A percentile compares a stretch with the other conserved stretches of the same genome.
These are phyloP conservation scores for Caenorhabditis angaria DNA, from an alignment of 2,888 invertebrate genomes.

Conservation along the genomic window DNA sequence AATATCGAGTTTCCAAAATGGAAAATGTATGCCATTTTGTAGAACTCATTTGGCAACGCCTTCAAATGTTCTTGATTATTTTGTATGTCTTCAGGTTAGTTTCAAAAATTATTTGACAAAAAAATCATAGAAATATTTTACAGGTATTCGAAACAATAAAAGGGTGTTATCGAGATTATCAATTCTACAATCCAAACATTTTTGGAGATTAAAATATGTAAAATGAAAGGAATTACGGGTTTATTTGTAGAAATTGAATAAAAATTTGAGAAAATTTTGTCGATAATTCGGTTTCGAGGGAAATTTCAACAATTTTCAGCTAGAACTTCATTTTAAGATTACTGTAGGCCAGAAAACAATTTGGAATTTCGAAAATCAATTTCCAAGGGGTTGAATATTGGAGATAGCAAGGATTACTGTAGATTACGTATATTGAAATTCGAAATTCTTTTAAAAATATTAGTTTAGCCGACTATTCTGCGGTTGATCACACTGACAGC, in stretches of 20 bases:
- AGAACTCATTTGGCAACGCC: constrained; percentile 65
- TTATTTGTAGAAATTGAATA: neutral
- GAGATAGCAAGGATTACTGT: no score
- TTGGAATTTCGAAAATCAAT: no score
- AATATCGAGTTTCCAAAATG: constrained; percentile 57
- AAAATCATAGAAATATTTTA: neutral
- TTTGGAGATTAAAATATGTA: constrained; percentile 70
- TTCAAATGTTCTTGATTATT: constrained; percentile 66
- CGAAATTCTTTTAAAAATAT: no score
- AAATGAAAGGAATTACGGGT: no score
- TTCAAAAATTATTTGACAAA: neutral
- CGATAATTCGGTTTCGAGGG: no score
- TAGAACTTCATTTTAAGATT: neutral
- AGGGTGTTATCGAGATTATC: constrained; percentile 56
- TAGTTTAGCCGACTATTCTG: no score
- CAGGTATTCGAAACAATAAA: constrained; percentile 54
- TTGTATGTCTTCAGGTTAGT: constrained; percentile 57
- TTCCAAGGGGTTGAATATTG: no score
- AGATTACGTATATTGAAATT: no score
- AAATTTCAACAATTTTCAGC: no score
- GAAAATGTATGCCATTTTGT: constrained; percentile 69
- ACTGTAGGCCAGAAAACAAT: no score
- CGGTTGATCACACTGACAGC: no score
- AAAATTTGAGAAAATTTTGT: no score
- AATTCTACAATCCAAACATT: constrained; percentile 62